Conservation (phyloP, 2,113 vertebrate species). For the zebrafish (Danio rerio) region GRCz12tu NC_133200.1:36045001-36045500, state of each 20-base stretch:
- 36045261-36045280: conserved; percentile 7
- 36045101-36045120: conserved; percentile 39
- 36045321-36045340: conserved; percentile 49
- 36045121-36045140: conserved; percentile 15
- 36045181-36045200: conserved; percentile 34
- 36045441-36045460: conserved; percentile 53
- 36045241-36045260: conserved; percentile 23
- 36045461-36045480: conserved; percentile 62
- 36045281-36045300: background rate
- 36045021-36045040: conserved; percentile 48
- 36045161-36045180: conserved; percentile 27
- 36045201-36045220: conserved; percentile 36
- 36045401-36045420: conserved; percentile 62
- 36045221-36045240: conserved; percentile 30
- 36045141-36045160: conserved; percentile 45
- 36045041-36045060: conserved; percentile 54
- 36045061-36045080: conserved; percentile 41
- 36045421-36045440: conserved; percentile 38
- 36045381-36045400: conserved; percentile 69
- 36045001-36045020: conserved; percentile 48
- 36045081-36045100: conserved; percentile 51
- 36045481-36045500: conserved; percentile 74
- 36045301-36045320: background rate
- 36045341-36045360: conserved; percentile 52
- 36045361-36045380: conserved; percentile 76